Percentiles rank a stretch among this genome's conserved stretches.
Conservation (phyloP, 2,888 invertebrate species). For the Ametastegia equiseti region DNA sequence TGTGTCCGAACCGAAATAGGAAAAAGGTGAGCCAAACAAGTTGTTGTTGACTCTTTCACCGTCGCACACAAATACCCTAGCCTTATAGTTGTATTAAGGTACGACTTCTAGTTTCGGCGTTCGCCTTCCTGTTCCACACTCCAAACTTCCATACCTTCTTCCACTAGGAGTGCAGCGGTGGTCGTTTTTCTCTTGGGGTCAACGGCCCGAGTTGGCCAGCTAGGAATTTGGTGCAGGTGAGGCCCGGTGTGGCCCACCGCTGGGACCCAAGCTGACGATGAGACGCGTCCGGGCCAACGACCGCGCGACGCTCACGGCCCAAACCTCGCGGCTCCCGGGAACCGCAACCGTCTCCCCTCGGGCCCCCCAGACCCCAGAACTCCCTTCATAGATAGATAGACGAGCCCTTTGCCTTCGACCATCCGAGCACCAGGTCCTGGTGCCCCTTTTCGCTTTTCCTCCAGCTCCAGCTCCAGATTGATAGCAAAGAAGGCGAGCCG, state of each 20-base stretch:
- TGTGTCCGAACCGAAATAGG: not conserved
- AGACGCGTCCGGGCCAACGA: conserved; percentile 51
- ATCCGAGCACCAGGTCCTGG: not conserved
- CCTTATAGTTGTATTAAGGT: no score
- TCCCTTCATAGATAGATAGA: not conserved
- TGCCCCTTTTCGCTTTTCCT: not conserved
- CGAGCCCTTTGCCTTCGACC: conserved; percentile 31
- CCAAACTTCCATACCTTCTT: conserved; percentile 49
- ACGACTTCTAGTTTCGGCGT: conserved; percentile 16
- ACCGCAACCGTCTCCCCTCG: conserved; percentile 32
- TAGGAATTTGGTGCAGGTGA: conserved; percentile 76
- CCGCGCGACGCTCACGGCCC: conserved; percentile 40
- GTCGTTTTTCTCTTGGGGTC: conserved; percentile 58
- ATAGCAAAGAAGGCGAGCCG: not conserved
- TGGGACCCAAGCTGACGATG: conserved; percentile 47
- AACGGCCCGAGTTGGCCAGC: conserved; percentile 68
- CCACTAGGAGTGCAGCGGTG: conserved; percentile 54
- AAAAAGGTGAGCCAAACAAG: conserved; percentile 33
- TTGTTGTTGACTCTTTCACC: conserved; percentile 46
- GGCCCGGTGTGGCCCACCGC: conserved; percentile 53
- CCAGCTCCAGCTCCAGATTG: not conserved
- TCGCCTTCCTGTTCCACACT: conserved; percentile 39
- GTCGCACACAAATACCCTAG: not conserved
- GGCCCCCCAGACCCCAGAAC: not conserved
- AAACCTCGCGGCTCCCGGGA: conserved; percentile 50